Conservation (phyloP, 2,888 invertebrate genomes). For the Trissolcus brochymenae region DNA sequence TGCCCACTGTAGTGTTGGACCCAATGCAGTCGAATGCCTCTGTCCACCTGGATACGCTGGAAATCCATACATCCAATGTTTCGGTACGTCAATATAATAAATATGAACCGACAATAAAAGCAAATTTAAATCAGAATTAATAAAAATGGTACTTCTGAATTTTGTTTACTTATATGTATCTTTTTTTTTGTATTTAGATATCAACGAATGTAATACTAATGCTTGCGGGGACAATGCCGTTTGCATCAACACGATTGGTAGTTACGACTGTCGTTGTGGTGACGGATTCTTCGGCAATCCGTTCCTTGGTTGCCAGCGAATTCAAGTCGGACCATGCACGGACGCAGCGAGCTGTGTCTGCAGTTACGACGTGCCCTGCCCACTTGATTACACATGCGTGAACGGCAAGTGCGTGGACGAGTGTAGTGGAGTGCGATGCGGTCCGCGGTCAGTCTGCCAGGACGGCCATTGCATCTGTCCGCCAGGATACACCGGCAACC, state of each 20-base stretch:
- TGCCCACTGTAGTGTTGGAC: constrained; percentile 87
- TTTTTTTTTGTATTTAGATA: constrained; percentile 75
- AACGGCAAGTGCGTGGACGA: constrained; percentile 85
- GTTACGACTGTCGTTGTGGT: constrained; percentile 92
- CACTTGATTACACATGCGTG: constrained; percentile 86
- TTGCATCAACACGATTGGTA: constrained; percentile 92
- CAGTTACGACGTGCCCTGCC: constrained; percentile 84
- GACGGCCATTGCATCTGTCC: constrained; percentile 88
- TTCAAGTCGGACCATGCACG: constrained; percentile 83
- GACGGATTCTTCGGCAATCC: constrained; percentile 92
- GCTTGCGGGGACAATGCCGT: constrained; percentile 91
- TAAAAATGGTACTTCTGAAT: too few relatives aligned
- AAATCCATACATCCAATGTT: constrained; percentile 91
- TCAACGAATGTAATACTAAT: constrained; percentile 88
- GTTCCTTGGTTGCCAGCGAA: constrained; percentile 85
- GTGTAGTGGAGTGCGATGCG: constrained; percentile 86
- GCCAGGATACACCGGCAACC: constrained; percentile 86
- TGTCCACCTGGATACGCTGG: constrained; percentile 91
- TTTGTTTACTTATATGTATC: neutral
- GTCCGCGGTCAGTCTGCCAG: constrained; percentile 88
- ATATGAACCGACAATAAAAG: neutral
- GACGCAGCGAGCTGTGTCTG: constrained; percentile 85
- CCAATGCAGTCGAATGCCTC: constrained; percentile 86
- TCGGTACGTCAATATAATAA: constrained; percentile 75
- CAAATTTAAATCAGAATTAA: too few relatives aligned